Evolutionary conservation across 1,140 invertebrate species (phyloP), one percentile per base, ranked within the genome.

Genomic region (Euura saliciscinereae): DNA sequence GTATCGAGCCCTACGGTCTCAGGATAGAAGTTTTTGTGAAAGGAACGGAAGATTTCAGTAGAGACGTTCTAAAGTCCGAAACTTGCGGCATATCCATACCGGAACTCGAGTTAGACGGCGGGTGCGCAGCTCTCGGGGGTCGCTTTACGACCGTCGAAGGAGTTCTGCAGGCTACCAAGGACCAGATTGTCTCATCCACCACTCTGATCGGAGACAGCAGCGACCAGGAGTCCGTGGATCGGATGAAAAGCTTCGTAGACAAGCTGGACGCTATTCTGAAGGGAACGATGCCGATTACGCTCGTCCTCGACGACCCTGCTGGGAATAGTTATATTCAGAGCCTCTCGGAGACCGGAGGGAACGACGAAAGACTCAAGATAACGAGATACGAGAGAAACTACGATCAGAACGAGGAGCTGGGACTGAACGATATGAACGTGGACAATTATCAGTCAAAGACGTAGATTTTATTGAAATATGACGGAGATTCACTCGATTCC

Each of bases 271-370:
- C 92, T 69, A 90, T 97, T 6, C 82, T 97, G 13, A 87, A 90
- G 13, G 89, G 93, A 0, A 87, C 92, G 77, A 84, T 85, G n/a
- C 69, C 88, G 4, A 87, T 93, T 59, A 97, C 95, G 1, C 77
- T 99, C 3, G 85, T 99, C 13, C 84, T 99, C 65, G 96, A 99
- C 86, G 98, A 99, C 89, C 97, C 98, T 10, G 95, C 98, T 51
- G 98, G 98, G 10, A 99, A 99, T 86, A 98, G 97, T 79, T 99
- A 98, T 84, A 88, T 99, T 64, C 96, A 99, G 89, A 96, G 95
- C 83, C 83, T 97, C 0, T 91, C 90, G 65, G 93, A 94, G 44
- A 28, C 28, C 28, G 92, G 93, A 71, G 91, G 93, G 13, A 85
- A 90, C 7, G 94, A 96, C 83, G 88, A 90, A 2, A 90, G 92